Evolutionary conservation across 1,140 invertebrate species (phyloP).

Genomic region (Hestina assimilis): DNA sequence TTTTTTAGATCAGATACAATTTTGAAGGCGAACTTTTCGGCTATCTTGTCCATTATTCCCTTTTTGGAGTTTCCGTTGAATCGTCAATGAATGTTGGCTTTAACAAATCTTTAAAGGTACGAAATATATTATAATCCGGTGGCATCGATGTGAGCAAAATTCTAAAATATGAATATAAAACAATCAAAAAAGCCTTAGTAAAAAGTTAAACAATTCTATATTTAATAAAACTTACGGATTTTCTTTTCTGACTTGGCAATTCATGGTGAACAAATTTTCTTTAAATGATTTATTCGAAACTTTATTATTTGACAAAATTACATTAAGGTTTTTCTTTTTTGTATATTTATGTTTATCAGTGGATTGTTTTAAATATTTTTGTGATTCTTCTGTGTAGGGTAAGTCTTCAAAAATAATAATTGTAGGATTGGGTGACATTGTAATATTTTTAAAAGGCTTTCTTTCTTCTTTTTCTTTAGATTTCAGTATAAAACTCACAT

Average conservation of each 20-base stretch:
- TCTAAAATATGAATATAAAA: too few relatives aligned
- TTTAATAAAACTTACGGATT: too few relatives aligned
- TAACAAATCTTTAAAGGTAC: background rate
- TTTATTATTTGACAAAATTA: background rate
- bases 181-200: too few relatives aligned
- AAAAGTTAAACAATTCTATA: too few relatives aligned
- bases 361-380: background rate
- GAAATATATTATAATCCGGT: background rate
- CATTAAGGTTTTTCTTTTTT: background rate
- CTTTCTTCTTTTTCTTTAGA: background rate
- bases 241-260: too few relatives aligned
- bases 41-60: constrained; percentile 10
- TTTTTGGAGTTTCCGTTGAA: background rate
- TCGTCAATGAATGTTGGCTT: background rate
- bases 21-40: constrained; percentile 5
- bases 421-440: constrained; percentile 15
- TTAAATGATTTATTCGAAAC: background rate
- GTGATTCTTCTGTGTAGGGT: background rate
- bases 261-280: too few relatives aligned
- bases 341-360: background rate
- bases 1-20: constrained; percentile 1
- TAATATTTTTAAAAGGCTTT: background rate
- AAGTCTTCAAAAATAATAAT: constrained; percentile 28
- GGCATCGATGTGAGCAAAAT: too few relatives aligned
- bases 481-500: too few relatives aligned